Conservation (phyloP, 1,140 invertebrate genomes). For the Drosophila yakuba region DNA sequence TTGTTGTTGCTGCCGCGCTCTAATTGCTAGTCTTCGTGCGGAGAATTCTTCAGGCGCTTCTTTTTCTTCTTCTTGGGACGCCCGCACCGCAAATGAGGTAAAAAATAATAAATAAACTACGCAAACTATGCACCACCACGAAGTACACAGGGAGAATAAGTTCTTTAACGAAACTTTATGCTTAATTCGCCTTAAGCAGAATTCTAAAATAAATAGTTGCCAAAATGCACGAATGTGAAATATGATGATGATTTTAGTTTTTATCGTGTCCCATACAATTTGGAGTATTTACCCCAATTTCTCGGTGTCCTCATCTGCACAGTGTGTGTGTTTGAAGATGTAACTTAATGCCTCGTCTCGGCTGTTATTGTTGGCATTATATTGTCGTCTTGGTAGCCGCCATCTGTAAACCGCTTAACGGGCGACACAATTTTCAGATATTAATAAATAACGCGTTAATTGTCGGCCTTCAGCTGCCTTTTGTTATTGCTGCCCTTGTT, state of each 20-base stretch:
- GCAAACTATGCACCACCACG: constrained; percentile 15
- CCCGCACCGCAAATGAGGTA: constrained; percentile 77
- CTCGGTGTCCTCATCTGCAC: neutral
- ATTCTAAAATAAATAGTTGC: no score
- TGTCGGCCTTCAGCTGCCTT: constrained; percentile 49
- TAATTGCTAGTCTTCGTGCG: constrained; percentile 52
- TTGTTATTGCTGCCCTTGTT: constrained; percentile 16
- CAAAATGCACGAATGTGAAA: no score
- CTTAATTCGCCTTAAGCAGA: no score
- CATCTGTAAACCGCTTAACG: constrained; percentile 57
- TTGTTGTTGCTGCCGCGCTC: constrained; percentile 40
- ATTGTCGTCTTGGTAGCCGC: constrained; percentile 41
- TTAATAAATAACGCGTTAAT: constrained; percentile 46
- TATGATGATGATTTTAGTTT: neutral
- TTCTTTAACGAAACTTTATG: no score
- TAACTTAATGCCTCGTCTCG: constrained; percentile 48
- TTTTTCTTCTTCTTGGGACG: constrained; percentile 37
- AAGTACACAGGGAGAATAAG: constrained; percentile 7
- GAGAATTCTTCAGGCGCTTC: constrained; percentile 37
- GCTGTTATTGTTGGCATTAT: constrained; percentile 30
- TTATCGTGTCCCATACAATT: no score
- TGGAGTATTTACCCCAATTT: neutral
- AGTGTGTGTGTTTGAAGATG: constrained; percentile 4
- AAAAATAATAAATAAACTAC: constrained; percentile 25
- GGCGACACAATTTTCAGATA: constrained; percentile 55